These are phyloP conservation scores for Psilopsiagon aurifrons DNA, from an alignment of 2,113 vertebrate genomes.

Conservation along the genomic window DNA sequence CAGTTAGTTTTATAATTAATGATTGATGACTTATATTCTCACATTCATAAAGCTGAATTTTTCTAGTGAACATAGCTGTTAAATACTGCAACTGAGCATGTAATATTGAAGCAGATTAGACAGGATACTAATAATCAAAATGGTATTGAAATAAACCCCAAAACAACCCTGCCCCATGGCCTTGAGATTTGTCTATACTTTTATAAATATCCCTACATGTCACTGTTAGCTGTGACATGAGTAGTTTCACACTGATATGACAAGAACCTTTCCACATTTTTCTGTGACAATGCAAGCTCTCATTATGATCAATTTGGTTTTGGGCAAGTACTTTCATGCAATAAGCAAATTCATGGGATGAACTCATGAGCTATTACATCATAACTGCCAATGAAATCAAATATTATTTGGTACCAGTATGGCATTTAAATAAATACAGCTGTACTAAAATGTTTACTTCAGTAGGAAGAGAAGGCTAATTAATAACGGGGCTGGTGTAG, in stretches of 20 bases:
- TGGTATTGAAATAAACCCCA: too few relatives aligned
- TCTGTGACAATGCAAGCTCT: neutral
- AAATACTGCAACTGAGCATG: neutral
- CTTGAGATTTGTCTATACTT: neutral
- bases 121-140: neutral
- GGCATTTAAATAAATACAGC: neutral
- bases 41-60: neutral
- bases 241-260: neutral
- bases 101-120: neutral
- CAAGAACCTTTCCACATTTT: neutral
- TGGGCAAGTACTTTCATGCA: neutral
- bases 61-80: neutral
- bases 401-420: neutral
- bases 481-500: neutral
- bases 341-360: neutral
- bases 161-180: neutral
- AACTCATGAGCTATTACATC: neutral
- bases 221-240: neutral
- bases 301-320: neutral
- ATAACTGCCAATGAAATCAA: neutral
- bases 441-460: neutral
- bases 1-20: neutral
- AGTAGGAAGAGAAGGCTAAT: neutral
- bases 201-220: neutral
- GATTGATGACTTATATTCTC: neutral